Evolutionary conservation across 2,888 invertebrate genomes (phyloP).

Genomic region (Machimus atricapillus): DNA sequence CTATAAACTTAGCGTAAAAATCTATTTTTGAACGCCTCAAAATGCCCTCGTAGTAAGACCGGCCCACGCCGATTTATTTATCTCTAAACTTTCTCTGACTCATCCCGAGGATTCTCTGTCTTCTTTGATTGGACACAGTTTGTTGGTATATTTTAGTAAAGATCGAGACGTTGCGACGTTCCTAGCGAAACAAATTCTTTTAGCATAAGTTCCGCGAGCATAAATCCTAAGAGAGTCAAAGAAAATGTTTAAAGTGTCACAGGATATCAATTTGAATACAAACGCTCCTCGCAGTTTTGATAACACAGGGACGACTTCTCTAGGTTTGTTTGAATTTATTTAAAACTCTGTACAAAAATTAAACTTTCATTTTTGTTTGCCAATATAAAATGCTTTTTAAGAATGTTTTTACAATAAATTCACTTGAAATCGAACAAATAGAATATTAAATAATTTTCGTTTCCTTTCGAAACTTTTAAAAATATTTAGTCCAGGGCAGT

Average conservation of each 20-base stretch:
- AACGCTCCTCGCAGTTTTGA: conserved; percentile 30
- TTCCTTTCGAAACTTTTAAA: too few species aligned
- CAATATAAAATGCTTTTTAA: too few species aligned
- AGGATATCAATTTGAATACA: conserved; percentile 58
- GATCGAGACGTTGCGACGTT: background rate
- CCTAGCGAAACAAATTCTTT: conserved; percentile 1
- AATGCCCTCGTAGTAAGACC: background rate
- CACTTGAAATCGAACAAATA: too few species aligned
- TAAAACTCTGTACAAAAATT: background rate
- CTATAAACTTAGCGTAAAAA: conserved; percentile 4
- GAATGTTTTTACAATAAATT: too few species aligned
- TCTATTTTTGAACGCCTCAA: background rate
- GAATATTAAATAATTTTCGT: too few species aligned
- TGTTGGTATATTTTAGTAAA: background rate
- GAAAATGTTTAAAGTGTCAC: conserved; percentile 60
- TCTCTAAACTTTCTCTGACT: conserved; percentile 11
- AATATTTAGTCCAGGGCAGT: too few species aligned
- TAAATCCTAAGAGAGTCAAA: background rate
- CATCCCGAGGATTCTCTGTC: background rate
- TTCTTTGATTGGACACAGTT: background rate
- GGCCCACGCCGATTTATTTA: conserved; percentile 18
- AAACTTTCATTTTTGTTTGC: background rate
- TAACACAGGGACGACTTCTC: background rate
- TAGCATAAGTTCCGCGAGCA: background rate
- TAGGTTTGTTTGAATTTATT: background rate